Conservation (phyloP, 1,140 invertebrate genomes). For the Drosophila mauritiana region DNA sequence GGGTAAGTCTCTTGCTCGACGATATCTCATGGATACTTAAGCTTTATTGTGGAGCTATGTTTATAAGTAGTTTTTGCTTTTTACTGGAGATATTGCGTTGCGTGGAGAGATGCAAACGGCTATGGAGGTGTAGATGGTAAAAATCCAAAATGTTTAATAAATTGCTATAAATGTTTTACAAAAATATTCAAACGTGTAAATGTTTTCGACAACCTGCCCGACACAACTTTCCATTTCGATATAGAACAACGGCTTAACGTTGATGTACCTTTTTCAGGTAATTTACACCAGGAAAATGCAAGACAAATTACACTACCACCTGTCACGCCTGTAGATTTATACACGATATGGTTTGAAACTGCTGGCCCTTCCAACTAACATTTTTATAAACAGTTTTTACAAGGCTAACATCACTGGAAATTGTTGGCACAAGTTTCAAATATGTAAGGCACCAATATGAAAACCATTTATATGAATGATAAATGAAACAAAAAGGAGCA, state of each 20-base stretch:
- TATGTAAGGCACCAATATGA: background rate
- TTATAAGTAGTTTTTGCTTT: slow-evolving; percentile 25
- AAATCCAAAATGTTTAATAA: background rate
- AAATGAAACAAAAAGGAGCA: background rate
- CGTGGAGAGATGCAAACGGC: background rate
- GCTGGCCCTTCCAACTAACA: background rate
- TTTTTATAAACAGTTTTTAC: background rate
- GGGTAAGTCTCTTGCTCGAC: background rate
- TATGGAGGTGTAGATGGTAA: background rate
- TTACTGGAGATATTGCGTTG: slow-evolving; percentile 20
- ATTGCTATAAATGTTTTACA: too few relatives aligned
- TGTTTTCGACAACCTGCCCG: too few relatives aligned
- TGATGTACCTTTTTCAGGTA: too few relatives aligned
- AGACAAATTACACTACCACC: background rate
- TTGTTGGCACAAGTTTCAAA: background rate
- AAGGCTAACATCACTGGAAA: background rate
- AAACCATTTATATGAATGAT: background rate
- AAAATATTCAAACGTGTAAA: too few relatives aligned
- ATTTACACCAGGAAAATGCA: background rate
- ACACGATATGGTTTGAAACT: background rate
- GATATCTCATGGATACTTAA: slow-evolving; percentile 48
- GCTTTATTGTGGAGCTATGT: slow-evolving; percentile 19
- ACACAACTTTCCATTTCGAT: too few relatives aligned
- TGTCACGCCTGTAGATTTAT: background rate
- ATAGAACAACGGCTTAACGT: too few relatives aligned